These are phyloP conservation scores for Falco cherrug DNA, from an alignment of 2,797 vertebrate species.

Conservation along the genomic window DNA sequence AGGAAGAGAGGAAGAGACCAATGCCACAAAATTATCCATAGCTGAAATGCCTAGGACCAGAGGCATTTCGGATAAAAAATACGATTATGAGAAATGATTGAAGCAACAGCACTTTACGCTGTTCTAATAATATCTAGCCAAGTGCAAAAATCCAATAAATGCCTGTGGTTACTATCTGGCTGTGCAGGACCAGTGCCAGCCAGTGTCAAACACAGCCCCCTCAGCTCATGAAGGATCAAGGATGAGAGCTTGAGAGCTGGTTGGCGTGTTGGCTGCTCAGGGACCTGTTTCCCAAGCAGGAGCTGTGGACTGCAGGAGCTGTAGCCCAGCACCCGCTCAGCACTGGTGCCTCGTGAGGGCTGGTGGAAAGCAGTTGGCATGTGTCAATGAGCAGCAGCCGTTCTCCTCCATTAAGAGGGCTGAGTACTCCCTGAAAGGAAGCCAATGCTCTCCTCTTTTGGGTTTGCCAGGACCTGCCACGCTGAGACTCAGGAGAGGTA, in stretches of 20 bases:
- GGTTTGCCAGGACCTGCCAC: neutral
- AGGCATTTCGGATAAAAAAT: neutral
- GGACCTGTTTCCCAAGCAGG: neutral
- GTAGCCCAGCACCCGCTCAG: neutral
- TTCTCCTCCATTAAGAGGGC: neutral
- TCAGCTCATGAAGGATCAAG: neutral
- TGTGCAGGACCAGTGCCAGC: neutral
- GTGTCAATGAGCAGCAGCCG: accelerated
- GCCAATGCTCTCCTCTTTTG: neutral
- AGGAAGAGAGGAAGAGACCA: neutral
- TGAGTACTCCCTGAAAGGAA: neutral
- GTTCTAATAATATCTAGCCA: neutral
- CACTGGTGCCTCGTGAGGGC: accelerated
- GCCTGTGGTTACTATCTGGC: neutral
- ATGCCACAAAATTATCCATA: neutral
- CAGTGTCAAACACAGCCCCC: neutral
- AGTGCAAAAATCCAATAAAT: neutral
- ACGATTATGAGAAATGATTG: neutral
- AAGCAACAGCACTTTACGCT: neutral
- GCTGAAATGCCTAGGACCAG: neutral
- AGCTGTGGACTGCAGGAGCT: accelerated
- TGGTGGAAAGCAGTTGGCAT: neutral
- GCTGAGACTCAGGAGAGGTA: neutral
- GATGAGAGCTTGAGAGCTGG: neutral
- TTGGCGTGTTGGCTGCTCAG: neutral